These are phyloP conservation scores for Bryconaethiops microstoma DNA, from an alignment of 2,797 vertebrate genomes.

Conservation along the genomic window DNA sequence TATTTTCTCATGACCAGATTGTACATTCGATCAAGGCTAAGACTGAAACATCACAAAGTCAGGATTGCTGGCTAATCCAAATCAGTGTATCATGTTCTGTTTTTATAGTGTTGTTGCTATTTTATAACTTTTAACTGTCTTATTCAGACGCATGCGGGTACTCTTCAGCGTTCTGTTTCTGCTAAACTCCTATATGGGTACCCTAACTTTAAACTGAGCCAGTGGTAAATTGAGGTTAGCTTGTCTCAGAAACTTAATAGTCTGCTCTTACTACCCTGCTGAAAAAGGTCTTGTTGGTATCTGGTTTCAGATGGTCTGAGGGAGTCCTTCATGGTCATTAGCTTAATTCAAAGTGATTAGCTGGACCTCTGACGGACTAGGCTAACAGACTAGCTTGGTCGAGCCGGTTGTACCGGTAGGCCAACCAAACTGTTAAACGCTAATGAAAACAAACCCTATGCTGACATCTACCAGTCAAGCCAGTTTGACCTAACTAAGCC, in stretches of 20 bases:
- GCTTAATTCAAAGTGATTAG: neutral
- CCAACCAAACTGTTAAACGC: neutral
- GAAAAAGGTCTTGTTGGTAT: neutral
- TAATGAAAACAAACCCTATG: neutral
- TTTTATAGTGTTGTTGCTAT: constrained; percentile 41
- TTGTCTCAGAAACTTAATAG: neutral
- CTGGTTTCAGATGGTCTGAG: neutral
- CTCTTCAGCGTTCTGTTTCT: constrained; percentile 9
- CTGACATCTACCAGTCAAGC: neutral
- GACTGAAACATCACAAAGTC: constrained; percentile 19
- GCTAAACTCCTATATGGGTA: neutral
- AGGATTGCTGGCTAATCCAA: constrained; percentile 56
- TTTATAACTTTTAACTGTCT: constrained; percentile 26
- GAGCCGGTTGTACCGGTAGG: neutral
- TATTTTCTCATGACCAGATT: constrained; percentile 31
- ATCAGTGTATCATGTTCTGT: constrained; percentile 37
- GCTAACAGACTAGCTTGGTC: neutral
- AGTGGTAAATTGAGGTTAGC: neutral
- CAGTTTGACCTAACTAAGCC: neutral
- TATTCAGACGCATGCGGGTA: constrained; percentile 51
- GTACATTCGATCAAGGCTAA: constrained; percentile 19
- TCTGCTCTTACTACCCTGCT: neutral
- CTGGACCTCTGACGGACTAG: neutral
- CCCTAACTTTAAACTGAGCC: constrained; percentile 22
- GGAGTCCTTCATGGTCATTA: neutral